Percentiles rank a stretch among this genome's conserved stretches.
Conservation (phyloP, 2,113 vertebrate species). For the Sebastes schlegelii region DNA sequence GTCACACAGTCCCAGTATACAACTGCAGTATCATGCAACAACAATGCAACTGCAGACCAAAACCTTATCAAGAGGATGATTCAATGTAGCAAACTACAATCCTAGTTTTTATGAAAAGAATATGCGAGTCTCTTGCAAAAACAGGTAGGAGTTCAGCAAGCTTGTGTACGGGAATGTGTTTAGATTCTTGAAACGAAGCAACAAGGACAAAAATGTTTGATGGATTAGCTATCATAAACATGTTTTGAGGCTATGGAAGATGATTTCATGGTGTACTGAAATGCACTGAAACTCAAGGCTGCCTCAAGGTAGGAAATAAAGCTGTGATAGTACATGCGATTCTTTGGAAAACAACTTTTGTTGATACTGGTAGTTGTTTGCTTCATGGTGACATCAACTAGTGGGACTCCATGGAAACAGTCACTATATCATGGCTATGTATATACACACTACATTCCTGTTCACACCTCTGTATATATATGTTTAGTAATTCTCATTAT, state of each 20-base stretch:
- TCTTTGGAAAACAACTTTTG: conserved; percentile 2
- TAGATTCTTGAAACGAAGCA: conserved; percentile 9
- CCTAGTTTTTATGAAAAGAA: too few species aligned
- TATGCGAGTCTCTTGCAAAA: too few species aligned
- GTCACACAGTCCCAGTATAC: not conserved
- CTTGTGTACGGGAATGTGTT: not conserved
- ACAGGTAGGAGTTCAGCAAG: conserved; percentile 4
- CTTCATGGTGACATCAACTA: not conserved
- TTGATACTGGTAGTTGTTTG: not conserved
- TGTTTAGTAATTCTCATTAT: too few species aligned
- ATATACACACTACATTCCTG: too few species aligned
- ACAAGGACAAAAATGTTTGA: conserved; percentile 18
- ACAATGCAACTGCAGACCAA: conserved; percentile 4
- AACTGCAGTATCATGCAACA: not conserved
- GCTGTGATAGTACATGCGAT: not conserved
- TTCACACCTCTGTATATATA: too few species aligned
- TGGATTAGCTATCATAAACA: conserved; percentile 1
- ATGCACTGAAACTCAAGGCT: conserved; percentile 25
- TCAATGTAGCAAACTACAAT: not conserved
- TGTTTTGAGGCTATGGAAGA: not conserved
- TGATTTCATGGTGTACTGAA: not conserved
- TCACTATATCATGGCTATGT: not conserved
- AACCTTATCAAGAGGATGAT: conserved; percentile 9
- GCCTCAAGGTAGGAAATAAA: conserved; percentile 23
- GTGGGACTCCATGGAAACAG: not conserved